Evolutionary conservation across 2,113 vertebrate species (phyloP).

Genomic region (Alethe diademata): DNA sequence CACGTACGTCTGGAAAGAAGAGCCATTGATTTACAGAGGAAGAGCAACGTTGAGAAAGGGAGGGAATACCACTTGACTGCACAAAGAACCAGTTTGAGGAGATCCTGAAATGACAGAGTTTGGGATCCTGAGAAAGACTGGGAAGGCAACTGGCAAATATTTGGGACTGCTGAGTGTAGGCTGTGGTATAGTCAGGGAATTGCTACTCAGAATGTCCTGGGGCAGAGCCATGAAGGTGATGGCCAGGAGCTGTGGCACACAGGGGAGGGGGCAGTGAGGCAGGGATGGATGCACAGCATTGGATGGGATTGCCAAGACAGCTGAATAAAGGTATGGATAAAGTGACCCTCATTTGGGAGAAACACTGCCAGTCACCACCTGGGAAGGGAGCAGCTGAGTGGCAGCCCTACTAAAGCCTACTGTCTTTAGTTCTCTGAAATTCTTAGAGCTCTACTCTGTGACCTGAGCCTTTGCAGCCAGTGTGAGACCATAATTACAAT

Average conservation of each 20-base stretch:
- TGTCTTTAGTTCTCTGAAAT: not conserved
- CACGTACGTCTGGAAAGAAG: fast-evolving
- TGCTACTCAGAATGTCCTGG: not conserved
- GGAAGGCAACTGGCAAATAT: not conserved
- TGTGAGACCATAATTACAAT: not conserved
- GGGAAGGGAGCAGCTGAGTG: not conserved
- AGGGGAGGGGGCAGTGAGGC: not conserved
- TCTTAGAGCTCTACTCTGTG: not conserved
- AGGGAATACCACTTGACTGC: not conserved
- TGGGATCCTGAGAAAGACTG: not conserved
- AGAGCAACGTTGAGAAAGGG: not conserved
- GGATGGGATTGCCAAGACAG: not conserved
- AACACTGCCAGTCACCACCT: not conserved
- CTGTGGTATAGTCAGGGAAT: not conserved
- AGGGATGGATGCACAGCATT: not conserved
- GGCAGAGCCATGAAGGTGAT: not conserved
- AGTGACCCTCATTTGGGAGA: not conserved
- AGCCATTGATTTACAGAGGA: not conserved
- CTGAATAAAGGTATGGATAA: not conserved
- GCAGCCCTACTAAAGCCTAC: not conserved
- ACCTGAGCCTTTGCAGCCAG: not conserved
- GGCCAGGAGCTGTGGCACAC: not conserved
- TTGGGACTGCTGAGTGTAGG: fast-evolving
- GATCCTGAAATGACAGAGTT: not conserved
- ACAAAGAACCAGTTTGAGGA: not conserved